A percentile compares a stretch with the other conserved stretches of the same genome.
These are phyloP conservation scores for Machimus rusticus DNA, from an alignment of 2,888 invertebrate species.

Conservation along the genomic window DNA sequence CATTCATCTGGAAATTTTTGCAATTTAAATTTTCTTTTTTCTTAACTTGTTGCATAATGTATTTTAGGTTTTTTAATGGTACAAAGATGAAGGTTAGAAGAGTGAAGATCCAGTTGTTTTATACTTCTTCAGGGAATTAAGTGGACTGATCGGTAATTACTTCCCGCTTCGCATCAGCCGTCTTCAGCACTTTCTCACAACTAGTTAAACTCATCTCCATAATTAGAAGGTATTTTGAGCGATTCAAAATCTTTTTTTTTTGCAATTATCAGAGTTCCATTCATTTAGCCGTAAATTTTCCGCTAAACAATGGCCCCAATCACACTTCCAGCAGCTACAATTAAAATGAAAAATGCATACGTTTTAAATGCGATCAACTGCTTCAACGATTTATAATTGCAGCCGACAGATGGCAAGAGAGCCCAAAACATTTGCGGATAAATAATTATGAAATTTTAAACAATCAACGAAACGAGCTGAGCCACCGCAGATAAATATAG, in stretches of 20 bases:
- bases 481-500: slow-evolving; percentile 7
- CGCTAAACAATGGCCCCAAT: neutral
- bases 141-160: neutral
- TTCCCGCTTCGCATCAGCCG: neutral
- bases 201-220: neutral
- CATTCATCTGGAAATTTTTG: neutral
- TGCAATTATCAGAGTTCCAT: neutral
- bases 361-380: neutral
- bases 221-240: neutral
- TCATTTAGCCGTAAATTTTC: neutral
- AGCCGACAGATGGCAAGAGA: neutral
- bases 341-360: slow-evolving; percentile 13
- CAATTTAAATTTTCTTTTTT: neutral
- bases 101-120: neutral
- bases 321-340: neutral
- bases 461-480: neutral
- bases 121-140: neutral
- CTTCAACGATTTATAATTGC: slow-evolving; percentile 1
- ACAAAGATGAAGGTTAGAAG: neutral
- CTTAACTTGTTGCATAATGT: neutral
- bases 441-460: slow-evolving; percentile 33
- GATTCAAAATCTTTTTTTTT: neutral
- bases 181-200: neutral
- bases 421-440: neutral
- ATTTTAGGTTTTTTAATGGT: neutral